Conservation (phyloP, 53 echinoderm and acorn worm genomes). For the Holothuria leucospilota region DNA sequence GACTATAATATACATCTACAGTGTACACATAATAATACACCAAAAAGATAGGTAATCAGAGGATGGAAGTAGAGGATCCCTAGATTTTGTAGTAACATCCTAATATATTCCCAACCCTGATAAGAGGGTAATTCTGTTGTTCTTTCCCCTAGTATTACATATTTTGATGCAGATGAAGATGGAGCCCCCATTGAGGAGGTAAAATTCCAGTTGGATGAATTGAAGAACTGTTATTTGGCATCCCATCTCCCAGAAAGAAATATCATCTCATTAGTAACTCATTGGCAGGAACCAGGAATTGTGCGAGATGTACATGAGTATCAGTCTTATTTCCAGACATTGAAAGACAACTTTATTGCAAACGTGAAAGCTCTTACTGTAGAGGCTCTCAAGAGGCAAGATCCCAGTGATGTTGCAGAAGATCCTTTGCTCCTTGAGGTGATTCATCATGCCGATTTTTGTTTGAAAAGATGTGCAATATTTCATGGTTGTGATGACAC, state of each 20-base stretch:
- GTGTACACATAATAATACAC: too few species aligned
- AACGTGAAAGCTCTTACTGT: conserved; percentile 64
- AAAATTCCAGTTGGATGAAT: conserved; percentile 43
- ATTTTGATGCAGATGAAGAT: conserved; percentile 50
- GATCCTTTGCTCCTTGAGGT: conserved; percentile 79
- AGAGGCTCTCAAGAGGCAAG: conserved; percentile 45
- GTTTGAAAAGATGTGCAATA: conserved; percentile 74
- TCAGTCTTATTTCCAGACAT: conserved; percentile 53
- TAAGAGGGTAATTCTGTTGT: not conserved
- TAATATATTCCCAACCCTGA: too few species aligned
- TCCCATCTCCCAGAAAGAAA: conserved; percentile 52
- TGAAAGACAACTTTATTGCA: conserved; percentile 59
- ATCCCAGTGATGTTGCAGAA: conserved; percentile 41
- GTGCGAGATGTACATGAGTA: conserved; percentile 41
- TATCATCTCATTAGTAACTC: conserved; percentile 59
- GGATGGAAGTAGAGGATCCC: too few species aligned
- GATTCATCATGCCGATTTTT: conserved; percentile 85
- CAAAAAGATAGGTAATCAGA: too few species aligned
- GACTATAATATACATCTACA: too few species aligned
- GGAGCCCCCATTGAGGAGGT: conserved; percentile 58
- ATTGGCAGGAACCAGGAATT: conserved; percentile 68
- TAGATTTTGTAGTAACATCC: too few species aligned
- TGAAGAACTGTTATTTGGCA: conserved; percentile 62
- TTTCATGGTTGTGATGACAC: conserved; percentile 90
- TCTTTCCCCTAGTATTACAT: not conserved